These are phyloP conservation scores for Acheta domesticus DNA, from an alignment of 2,888 invertebrate genomes.

Conservation along the genomic window DNA sequence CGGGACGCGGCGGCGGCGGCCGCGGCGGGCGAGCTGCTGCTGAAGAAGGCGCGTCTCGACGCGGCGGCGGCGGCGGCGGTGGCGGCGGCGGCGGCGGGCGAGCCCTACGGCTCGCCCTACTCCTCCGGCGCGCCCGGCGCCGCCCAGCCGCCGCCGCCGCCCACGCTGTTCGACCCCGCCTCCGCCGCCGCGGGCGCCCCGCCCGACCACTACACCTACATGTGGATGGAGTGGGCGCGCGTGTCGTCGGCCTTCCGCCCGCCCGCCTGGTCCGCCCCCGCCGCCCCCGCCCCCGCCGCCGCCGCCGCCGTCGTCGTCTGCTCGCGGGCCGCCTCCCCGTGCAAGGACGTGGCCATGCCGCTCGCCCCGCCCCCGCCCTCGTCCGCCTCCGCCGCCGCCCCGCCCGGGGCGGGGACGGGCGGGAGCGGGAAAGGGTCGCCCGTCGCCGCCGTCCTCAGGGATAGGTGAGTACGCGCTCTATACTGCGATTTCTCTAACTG, in stretches of 20 bases:
- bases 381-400: no score
- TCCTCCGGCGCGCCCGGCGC: conserved; percentile 35
- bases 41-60: conserved; percentile 63
- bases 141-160: background rate
- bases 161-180: background rate
- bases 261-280: conserved; percentile 44
- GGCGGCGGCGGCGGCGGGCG: conserved; percentile 54
- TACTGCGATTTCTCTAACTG: no score
- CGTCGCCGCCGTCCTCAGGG: no score
- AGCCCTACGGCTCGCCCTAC: conserved; percentile 39
- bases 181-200: background rate
- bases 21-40: conserved; percentile 37
- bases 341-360: conserved; percentile 26
- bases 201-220: conserved; percentile 26
- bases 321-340: background rate
- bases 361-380: conserved; percentile 20
- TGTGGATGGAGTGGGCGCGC: conserved; percentile 32
- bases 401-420: no score
- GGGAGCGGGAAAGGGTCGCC: no score
- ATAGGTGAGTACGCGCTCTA: no score
- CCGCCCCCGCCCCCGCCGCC: conserved; percentile 3
- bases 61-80: conserved; percentile 54
- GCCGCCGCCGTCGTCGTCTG: background rate
- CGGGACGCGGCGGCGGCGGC: background rate
- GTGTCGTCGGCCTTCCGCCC: conserved; percentile 64